Base-by-base conservation (phyloP, 1,140 invertebrate species). In the Drosophila novamexicana region DNA sequence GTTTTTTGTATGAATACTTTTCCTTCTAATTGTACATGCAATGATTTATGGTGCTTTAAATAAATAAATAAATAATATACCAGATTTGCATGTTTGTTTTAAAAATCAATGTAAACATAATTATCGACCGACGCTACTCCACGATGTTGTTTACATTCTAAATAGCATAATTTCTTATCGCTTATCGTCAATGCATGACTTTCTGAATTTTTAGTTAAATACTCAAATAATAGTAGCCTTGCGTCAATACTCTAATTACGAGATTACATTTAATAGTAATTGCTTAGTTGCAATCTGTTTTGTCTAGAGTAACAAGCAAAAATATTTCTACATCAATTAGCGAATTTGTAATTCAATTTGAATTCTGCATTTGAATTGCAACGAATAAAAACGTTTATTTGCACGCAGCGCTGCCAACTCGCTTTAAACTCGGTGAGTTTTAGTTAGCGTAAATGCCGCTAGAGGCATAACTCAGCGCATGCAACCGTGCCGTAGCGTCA, bases 401-500 rank as follows among this genome's bases (percentile, higher is more conserved):
- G 0, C 1, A 1, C 0, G 32, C n/a, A 2, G 70, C 0, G 64
- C 64, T 73, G 70, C 64, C 40, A 73, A 73, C 70, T 56, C 12
- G 56, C 8, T 34, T 2, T 12, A 54, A 61, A 68, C 18, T 54
- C 16, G 3, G 7, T 9, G 8, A 0, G 18, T 56, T 45, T 40
- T 70, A 63, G 57, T 75, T 29, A 12, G 29, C 7, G 36, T 4
- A 47, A 29, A 7, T 44, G 44, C 36, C 66, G 65, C 57, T 50
- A 74, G 71, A 50, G 44, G 12, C 34, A 5, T 6, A 29, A 7
- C 14, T 4, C n/a, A 9, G 1, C 66, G 58, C 36, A 44, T 63
- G 29, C 72, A 64, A 58, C 71, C 34, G 36, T 75, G 52, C 6
- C 14, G 14, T 52, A 71, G 72, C 72, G 67, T 75, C 72, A 63